Evolutionary conservation across 2,797 vertebrate species (phyloP), one percentile per base, ranked within the genome.

Genomic region (Pteropus rufus): DNA sequence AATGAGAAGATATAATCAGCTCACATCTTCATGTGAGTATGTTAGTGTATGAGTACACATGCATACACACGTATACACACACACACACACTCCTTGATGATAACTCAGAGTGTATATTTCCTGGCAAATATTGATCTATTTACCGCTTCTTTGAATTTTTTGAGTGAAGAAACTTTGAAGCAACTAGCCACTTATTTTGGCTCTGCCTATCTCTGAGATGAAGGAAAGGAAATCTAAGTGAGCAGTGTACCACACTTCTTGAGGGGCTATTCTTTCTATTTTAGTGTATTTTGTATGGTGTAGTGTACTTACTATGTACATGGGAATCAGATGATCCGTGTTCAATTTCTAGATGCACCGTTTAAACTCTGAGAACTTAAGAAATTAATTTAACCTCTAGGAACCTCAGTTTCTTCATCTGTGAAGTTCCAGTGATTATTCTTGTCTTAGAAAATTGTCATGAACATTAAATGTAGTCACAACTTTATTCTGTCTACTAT

Each of bases 111-210:
- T 65, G 26, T 34, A 29, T 93, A 24, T 56, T 88, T 91, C 54
- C 54, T 31, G 70, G 31, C 14, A 58, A 89, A 91, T 73, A 69
- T 10, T 79, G 41, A 82, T 81, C 24, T 49, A 34, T 41, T 70
- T 90, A 19, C 88, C 18, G 83, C 16, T n/a, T 85, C n/a, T 39
- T 26, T 60, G 58, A 64, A 58, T 88, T 73, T 96, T 97, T 82
- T 29, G 36, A 67, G 34, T 72, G 67, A 86, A 81, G 41, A 88
- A 56, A 36, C 15, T 34, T 64, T 36, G 62, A 92, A 89, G 73
- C 12, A 75, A 52, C 16, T 36, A 29, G 14, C 77, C 70, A 54
- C 81, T 79, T 79, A 41, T 62, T 92, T 80, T 29, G 26, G 19
- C 15, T 92, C 26, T 90, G 49, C 14, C 34, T 41, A 8, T 85